These are phyloP conservation scores for Hylaeus anthracinus DNA, from an alignment of 1,140 invertebrate genomes.

Conservation along the genomic window DNA sequence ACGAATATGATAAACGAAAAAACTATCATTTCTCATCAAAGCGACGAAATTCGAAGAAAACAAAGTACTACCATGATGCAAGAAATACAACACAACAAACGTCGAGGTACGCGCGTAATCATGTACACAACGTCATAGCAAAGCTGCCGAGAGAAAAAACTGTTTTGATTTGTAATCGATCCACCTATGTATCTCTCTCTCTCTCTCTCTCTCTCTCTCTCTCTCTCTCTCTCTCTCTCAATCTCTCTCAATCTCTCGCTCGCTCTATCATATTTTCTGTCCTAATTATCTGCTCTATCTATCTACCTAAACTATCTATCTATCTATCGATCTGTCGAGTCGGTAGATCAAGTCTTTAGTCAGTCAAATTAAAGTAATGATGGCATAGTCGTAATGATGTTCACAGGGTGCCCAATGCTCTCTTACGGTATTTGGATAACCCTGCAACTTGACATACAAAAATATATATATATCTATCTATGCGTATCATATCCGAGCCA, in stretches of 20 bases:
- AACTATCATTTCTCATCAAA: neutral
- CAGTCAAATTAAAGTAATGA: constrained; percentile 19
- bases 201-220: too few species aligned
- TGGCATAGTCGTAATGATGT: constrained; percentile 43
- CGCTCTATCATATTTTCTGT: too few species aligned
- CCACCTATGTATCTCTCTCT: too few species aligned
- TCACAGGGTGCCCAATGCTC: constrained; percentile 60
- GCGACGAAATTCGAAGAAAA: neutral
- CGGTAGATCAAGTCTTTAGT: neutral
- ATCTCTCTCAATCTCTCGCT: neutral
- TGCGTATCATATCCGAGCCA: constrained; percentile 85
- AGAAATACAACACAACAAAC: constrained; percentile 15
- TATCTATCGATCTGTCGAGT: neutral
- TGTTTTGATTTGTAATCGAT: constrained; percentile 60
- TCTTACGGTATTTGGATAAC: constrained; percentile 79
- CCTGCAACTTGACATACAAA: constrained; percentile 80
- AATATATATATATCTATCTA: constrained; percentile 14
- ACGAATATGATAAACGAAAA: constrained; percentile 32
- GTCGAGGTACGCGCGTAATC: constrained; percentile 25
- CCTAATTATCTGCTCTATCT: neutral
- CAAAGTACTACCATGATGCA: constrained; percentile 23
- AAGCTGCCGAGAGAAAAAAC: constrained; percentile 73
- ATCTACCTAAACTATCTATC: neutral
- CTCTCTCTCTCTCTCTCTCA: neutral
- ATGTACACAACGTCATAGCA: constrained; percentile 13